phyloP scores from a whole-genome alignment of 2,797 vertebrate genomes.

The Eulemur rubriventer region DNA sequence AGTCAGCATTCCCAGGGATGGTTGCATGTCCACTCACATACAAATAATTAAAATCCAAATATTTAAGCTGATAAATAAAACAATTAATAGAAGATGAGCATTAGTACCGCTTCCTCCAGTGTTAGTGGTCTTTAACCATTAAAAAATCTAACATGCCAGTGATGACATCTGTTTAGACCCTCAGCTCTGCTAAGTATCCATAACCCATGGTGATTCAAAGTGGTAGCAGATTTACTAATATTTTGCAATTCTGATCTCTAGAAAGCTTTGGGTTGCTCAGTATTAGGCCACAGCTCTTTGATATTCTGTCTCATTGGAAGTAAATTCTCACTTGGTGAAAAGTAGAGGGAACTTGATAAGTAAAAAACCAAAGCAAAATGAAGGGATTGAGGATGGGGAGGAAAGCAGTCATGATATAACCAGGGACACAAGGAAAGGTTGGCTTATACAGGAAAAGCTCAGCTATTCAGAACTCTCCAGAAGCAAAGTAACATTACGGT shows the following conservation, averaged over 20 bases:
- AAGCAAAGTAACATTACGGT: not conserved
- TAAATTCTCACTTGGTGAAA: not conserved
- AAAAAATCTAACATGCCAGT: not conserved
- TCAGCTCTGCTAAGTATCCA: not conserved
- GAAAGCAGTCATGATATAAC: not conserved
- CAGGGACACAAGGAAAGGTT: not conserved
- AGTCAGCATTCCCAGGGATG: not conserved
- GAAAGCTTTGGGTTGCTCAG: not conserved
- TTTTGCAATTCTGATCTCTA: not conserved
- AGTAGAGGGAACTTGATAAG: not conserved
- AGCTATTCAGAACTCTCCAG: not conserved
- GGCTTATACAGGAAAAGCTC: not conserved
- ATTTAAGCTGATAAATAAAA: not conserved
- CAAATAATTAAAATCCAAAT: constrained; percentile 6
- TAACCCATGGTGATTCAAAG: not conserved
- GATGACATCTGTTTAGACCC: not conserved
- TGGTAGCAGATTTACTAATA: not conserved
- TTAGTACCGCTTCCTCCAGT: not conserved
- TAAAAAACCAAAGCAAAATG: not conserved
- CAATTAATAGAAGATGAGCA: not conserved
- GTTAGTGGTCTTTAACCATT: not conserved
- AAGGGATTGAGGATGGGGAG: not conserved
- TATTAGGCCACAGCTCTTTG: not conserved
- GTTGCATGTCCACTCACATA: not conserved
- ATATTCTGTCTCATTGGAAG: not conserved